Base-by-base conservation (phyloP, 2,888 invertebrate genomes). In the Acronicta leporina region DNA sequence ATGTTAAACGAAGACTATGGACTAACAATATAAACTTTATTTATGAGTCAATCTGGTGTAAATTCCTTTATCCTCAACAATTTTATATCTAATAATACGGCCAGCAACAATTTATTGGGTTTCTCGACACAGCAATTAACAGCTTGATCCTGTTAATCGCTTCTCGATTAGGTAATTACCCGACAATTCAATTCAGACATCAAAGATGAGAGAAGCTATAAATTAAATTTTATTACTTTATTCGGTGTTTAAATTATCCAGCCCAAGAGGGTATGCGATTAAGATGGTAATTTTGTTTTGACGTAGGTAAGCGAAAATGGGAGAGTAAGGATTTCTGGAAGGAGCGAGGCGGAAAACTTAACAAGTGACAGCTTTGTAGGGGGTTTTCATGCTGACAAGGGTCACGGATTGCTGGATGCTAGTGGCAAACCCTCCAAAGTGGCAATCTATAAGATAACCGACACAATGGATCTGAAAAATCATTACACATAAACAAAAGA, bases 291-390 rank as follows among this genome's bases (percentile, higher is more conserved):
- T 68, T 73, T 62, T 62, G 56, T 62, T 68, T 62, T 68, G 62
- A 68, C 41, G 44, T 47, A 70, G 71, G 71, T 53, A 50, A 57
- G 56, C 53, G 58, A 63, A 73, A 57, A 53, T 63, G 51, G 41
- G 16, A 53, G 57, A 55, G 54, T 68, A 68, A 74, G 61, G 61
- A 16, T 50, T 35, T 30, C 49, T 35, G 43, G 53, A 46, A 47
- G 38, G 67, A 59, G 46, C 38, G 30, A 27, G n/a, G 41, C 50
- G 60, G 75, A 60, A 68, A 75, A 67, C 68, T 77, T 71, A 71
- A 73, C 74, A 63, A 74, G 61, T 77, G 75, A 74, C 77, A 71
- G 75, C 49, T 61, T 73, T 56, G 59, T 52, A 57, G 42, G 46
- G 20, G 57, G 47, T 62, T 64, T 59, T 14, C 38, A 30, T 59